Base-by-base conservation (phyloP, 2,888 invertebrate species). In the Plebejus melissa region DNA sequence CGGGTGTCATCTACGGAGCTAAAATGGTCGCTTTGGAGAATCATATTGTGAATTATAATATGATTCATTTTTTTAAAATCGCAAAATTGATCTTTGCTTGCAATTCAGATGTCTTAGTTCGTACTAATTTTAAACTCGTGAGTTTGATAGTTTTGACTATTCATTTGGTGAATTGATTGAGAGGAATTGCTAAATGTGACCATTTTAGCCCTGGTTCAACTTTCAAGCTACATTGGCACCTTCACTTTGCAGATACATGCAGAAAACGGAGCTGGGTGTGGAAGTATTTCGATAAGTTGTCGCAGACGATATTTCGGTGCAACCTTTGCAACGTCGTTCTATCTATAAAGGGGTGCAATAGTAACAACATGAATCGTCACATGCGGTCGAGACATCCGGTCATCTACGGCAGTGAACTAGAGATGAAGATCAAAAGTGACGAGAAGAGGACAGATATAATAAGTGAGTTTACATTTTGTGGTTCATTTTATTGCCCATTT, bases 201-300 rank as follows among this genome's bases (percentile, higher is more conserved):
- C 32, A 32, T 32, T 32, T 32, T 32, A 32, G 32, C 32, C 32
- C 6, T 58, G 22, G 22, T 22, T 22, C 11, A 22, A 22, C 22
- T 22, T 22, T 22, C 22, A 28, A 28, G 3, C 22, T 9, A 28
- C 28, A 65, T 36, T 32, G 11, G 65, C 4, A 4, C 6, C n/a
- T 71, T 41, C 70, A 1, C 76, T 74, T 86, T 86, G 5, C 85
- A 90, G 92, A 80, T 69, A 79, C 77, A 46, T 83, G 85, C 46
- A 87, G 91, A 58, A 90, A 87, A 82, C 84, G 92, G 60, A 93
- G 93, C 77, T 93, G 93, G 93, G 91, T 93, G 0, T 93, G 93
- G 93, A 93, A 93, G 76, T 92, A 93, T 79, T 93, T 93, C 65
- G 87, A 90, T 65, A 88, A 87, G 74, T 80, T 93, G 41, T 90